These are phyloP conservation scores for Pimpla rufipes DNA, from an alignment of 2,888 invertebrate species.

Conservation along the genomic window DNA sequence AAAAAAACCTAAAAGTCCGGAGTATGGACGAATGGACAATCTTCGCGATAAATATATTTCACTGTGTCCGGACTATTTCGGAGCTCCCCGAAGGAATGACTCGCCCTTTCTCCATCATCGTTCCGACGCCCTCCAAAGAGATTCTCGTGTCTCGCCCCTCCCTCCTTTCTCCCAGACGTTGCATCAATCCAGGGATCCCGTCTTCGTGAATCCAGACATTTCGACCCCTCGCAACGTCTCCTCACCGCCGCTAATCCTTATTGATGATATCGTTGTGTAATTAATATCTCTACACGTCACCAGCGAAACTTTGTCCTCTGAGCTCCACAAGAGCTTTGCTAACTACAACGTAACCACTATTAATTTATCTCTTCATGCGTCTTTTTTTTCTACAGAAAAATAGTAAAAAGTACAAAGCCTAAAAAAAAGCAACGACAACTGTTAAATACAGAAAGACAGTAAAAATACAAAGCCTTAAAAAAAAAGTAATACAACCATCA, in stretches of 20 bases:
- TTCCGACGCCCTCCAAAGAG: not conserved
- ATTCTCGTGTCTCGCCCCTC: not conserved
- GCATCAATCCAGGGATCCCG: slow-evolving; percentile 57
- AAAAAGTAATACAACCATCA: too few species aligned
- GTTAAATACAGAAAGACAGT: too few species aligned
- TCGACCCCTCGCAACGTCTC: slow-evolving; percentile 42
- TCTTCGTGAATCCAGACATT: slow-evolving; percentile 2
- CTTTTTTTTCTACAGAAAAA: too few species aligned
- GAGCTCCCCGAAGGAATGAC: not conserved
- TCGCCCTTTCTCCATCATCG: slow-evolving; percentile 9
- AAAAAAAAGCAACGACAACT: too few species aligned
- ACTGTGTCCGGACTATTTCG: too few species aligned
- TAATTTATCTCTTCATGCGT: too few species aligned
- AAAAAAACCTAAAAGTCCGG: too few species aligned
- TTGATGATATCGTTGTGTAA: slow-evolving; percentile 50
- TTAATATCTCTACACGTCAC: slow-evolving; percentile 49
- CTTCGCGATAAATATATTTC: too few species aligned
- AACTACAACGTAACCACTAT: too few species aligned
- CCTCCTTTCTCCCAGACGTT: slow-evolving; percentile 25
- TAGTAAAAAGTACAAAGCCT: too few species aligned
- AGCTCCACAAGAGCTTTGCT: not conserved
- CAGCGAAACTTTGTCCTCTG: not conserved
- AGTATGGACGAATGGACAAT: too few species aligned
- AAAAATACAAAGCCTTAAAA: too few species aligned
- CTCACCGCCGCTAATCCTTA: slow-evolving; percentile 53